These are phyloP conservation scores for Pachyramphus minor DNA, from an alignment of 2,113 vertebrate species.

Conservation along the genomic window DNA sequence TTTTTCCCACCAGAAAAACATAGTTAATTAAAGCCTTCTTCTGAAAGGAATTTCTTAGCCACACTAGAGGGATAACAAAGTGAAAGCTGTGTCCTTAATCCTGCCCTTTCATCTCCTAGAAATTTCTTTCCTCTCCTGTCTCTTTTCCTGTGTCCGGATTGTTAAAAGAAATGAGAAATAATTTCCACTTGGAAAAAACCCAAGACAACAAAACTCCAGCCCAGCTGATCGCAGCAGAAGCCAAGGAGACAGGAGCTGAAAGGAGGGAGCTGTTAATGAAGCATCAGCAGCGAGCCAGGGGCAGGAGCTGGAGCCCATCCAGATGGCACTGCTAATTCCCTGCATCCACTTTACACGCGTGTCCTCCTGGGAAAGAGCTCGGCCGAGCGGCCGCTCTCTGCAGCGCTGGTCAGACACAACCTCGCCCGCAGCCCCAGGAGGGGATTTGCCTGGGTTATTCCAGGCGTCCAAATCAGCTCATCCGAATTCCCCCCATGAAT, in stretches of 20 bases:
- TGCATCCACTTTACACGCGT: not conserved
- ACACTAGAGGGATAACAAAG: slow-evolving; percentile 27
- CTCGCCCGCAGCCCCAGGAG: rapidly evolving
- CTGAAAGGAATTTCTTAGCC: slow-evolving; percentile 51
- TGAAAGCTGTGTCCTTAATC: slow-evolving; percentile 9
- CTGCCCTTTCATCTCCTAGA: slow-evolving; percentile 49
- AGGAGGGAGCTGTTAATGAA: slow-evolving; percentile 45
- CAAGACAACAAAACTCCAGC: slow-evolving; percentile 32
- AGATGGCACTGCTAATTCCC: not conserved
- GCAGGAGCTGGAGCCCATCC: slow-evolving; percentile 32
- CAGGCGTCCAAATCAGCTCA: not conserved
- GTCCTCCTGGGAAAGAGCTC: not conserved
- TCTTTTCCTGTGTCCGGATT: slow-evolving; percentile 12
- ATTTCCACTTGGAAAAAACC: slow-evolving; percentile 58
- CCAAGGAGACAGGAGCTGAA: not conserved
- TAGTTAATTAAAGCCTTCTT: slow-evolving; percentile 51
- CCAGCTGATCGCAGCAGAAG: slow-evolving; percentile 21
- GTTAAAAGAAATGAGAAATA: slow-evolving; percentile 54
- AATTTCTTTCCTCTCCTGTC: slow-evolving; percentile 34
- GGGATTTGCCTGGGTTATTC: not conserved
- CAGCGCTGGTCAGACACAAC: not conserved
- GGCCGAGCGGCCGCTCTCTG: rapidly evolving
- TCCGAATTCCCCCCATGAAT: rapidly evolving
- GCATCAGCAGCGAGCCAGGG: slow-evolving; percentile 23
- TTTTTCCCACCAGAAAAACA: not conserved